Evolutionary conservation across 2,113 vertebrate species (phyloP).

Genomic region (Apus apus): DNA sequence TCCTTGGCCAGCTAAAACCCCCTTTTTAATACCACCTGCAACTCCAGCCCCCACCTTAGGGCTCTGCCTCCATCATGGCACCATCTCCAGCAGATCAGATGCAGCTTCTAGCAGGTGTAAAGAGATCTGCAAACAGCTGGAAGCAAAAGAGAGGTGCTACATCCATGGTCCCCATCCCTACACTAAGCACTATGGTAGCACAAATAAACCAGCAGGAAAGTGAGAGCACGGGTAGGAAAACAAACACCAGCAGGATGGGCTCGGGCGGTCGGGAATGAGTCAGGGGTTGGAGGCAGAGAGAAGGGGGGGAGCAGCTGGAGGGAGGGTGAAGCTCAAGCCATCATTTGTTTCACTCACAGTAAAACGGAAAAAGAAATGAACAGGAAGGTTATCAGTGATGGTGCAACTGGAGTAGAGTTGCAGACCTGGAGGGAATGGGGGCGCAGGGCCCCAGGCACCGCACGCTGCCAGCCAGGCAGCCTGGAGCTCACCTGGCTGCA

Average conservation of each 20-base stretch:
- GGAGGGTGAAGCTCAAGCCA: neutral
- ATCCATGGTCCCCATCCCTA: accelerated
- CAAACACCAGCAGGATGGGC: neutral
- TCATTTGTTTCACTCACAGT: neutral
- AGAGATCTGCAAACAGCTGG: neutral
- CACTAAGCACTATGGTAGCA: accelerated
- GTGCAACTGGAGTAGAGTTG: neutral
- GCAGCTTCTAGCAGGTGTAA: neutral
- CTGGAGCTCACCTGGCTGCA: neutral
- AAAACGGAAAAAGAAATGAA: neutral
- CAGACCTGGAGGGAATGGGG: neutral
- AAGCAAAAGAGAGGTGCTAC: neutral
- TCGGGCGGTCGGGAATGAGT: accelerated
- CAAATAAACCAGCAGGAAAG: neutral
- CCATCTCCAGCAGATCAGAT: neutral
- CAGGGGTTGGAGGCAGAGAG: neutral
- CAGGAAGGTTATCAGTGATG: neutral
- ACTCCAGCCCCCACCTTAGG: neutral
- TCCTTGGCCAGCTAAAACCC: neutral
- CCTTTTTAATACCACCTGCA: neutral
- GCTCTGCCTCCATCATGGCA: neutral
- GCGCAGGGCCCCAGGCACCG: accelerated
- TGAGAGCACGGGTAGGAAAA: neutral
- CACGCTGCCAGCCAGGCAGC: neutral
- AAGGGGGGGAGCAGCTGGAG: neutral